phyloP scores from a whole-genome alignment of 1,140 invertebrate species.

The Heliconius himera region DNA sequence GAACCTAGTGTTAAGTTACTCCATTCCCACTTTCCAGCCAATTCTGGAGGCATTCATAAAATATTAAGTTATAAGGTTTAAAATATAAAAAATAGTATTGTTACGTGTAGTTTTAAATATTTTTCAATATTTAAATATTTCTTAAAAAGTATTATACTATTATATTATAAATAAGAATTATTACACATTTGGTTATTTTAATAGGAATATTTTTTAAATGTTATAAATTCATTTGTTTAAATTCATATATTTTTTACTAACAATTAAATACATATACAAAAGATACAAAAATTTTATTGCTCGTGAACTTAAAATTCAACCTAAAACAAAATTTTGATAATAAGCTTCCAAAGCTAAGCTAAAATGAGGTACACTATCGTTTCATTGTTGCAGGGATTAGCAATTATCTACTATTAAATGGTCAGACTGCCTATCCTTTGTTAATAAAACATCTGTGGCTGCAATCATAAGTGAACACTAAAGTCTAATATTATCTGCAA shows the following conservation, averaged over 20 bases:
- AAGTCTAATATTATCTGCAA: constrained; percentile 35
- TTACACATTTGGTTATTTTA: too few species aligned
- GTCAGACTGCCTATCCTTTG: constrained; percentile 9
- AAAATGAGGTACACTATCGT: neutral
- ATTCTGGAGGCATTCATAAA: too few species aligned
- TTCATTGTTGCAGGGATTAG: constrained; percentile 17
- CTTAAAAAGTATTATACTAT: too few species aligned
- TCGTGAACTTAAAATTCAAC: neutral
- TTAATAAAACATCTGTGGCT: constrained; percentile 26
- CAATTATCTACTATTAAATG: constrained; percentile 16
- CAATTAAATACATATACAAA: neutral
- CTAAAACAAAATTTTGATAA: neutral
- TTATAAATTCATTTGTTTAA: neutral
- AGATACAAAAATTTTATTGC: neutral
- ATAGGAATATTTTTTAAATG: neutral
- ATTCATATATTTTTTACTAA: neutral
- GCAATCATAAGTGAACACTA: constrained; percentile 33
- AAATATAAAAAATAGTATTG: too few species aligned
- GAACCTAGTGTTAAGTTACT: too few species aligned
- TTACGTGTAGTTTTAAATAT: too few species aligned
- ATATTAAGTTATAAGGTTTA: too few species aligned
- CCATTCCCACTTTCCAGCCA: too few species aligned
- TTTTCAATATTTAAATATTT: too few species aligned
- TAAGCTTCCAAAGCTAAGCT: constrained; percentile 1
- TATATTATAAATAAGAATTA: too few species aligned